A percentile compares a stretch with the other conserved stretches of the same genome.
These are phyloP conservation scores for Leptinotarsa haldemani DNA, from an alignment of 2,888 invertebrate species.

Conservation along the genomic window DNA sequence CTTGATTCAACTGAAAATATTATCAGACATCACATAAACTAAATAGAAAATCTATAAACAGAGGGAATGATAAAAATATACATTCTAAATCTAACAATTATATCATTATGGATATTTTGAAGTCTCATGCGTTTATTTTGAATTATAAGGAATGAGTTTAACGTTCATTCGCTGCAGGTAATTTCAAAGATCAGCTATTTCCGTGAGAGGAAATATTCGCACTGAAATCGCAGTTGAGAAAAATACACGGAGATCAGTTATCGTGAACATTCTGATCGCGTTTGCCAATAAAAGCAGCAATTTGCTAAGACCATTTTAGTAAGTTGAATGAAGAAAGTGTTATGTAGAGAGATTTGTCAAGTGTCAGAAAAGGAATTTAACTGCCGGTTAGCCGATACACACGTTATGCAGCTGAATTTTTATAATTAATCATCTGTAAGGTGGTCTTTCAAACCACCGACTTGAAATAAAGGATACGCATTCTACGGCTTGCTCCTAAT, in stretches of 20 bases:
- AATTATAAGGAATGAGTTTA: no score
- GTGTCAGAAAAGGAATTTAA: slow-evolving; percentile 59
- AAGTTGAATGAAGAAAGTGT: slow-evolving; percentile 58
- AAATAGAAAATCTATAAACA: no score
- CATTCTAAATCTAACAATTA: no score
- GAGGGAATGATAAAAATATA: no score
- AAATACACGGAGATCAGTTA: slow-evolving; percentile 14
- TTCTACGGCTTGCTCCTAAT: slow-evolving; percentile 33
- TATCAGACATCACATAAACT: no score
- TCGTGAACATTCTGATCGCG: slow-evolving; percentile 39
- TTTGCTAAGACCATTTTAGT: slow-evolving; percentile 53
- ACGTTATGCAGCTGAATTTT: slow-evolving; percentile 63
- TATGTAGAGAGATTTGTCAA: slow-evolving; percentile 61
- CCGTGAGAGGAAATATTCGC: neutral
- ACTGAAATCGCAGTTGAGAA: neutral
- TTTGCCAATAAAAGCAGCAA: slow-evolving; percentile 46
- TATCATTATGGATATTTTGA: no score
- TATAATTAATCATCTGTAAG: slow-evolving; percentile 63
- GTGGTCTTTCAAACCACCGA: slow-evolving; percentile 60
- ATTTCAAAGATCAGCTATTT: neutral
- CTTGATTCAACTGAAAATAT: no score
- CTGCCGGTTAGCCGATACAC: slow-evolving; percentile 62
- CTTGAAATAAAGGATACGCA: slow-evolving; percentile 38
- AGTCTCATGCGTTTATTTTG: no score
- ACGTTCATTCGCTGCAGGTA: no score